These are phyloP conservation scores for Pseudoatta argentina DNA, from an alignment of 1,140 invertebrate species.

Conservation along the genomic window DNA sequence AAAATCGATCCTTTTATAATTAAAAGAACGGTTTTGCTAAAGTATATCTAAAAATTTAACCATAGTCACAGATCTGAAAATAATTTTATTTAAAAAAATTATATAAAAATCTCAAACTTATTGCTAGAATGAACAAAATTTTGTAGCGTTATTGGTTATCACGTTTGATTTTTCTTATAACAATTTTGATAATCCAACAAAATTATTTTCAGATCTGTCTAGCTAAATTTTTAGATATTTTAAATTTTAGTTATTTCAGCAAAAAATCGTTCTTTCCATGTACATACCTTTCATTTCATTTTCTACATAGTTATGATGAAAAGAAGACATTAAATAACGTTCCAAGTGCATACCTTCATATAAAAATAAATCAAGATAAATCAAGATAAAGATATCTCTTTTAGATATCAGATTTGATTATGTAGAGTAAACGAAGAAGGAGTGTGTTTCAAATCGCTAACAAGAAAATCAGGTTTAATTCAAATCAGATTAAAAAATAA, in stretches of 20 bases:
- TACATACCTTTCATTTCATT: too few relatives aligned
- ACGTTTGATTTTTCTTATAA: too few relatives aligned
- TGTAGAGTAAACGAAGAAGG: background rate
- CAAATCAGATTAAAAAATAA: background rate
- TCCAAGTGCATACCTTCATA: background rate
- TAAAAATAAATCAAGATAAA: background rate
- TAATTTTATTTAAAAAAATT: too few relatives aligned
- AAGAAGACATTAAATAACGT: background rate
- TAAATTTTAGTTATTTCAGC: too few relatives aligned
- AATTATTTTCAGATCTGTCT: too few relatives aligned
- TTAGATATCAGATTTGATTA: background rate
- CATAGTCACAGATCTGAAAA: too few relatives aligned
- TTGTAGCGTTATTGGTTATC: too few relatives aligned
- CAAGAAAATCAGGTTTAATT: conserved; percentile 6
- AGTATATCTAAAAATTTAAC: background rate
- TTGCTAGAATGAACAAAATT: too few relatives aligned
- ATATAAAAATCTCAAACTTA: too few relatives aligned
- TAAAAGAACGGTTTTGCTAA: background rate
- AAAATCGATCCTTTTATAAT: background rate
- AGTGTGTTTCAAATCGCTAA: conserved; percentile 4
- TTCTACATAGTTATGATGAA: background rate
- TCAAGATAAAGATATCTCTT: background rate
- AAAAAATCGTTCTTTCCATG: too few relatives aligned
- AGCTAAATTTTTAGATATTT: too few relatives aligned
- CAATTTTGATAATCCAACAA: too few relatives aligned